Percentiles rank a stretch among this genome's conserved stretches.
Conservation (phyloP, 2,888 invertebrate genomes). For the Phengaris arion region DNA sequence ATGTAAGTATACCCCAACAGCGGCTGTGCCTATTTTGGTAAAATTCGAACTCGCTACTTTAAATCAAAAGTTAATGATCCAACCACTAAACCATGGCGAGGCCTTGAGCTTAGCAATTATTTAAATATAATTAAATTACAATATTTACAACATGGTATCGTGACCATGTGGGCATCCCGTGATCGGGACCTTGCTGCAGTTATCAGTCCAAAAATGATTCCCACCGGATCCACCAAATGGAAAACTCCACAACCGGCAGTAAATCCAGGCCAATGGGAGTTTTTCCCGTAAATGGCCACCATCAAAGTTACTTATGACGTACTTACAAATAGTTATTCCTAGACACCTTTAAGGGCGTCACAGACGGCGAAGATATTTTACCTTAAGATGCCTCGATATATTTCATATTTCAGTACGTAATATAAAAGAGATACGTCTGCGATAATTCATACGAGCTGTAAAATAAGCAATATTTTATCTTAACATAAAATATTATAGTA, state of each 20-base stretch:
- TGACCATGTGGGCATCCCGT: neutral
- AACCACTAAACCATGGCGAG: neutral
- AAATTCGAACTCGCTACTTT: neutral
- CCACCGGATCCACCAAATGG: neutral
- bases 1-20: neutral
- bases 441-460: too few relatives aligned
- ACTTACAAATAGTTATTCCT: too few relatives aligned
- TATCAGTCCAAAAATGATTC: neutral
- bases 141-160: neutral
- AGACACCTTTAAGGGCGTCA: too few relatives aligned
- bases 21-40: too few relatives aligned
- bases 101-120: neutral
- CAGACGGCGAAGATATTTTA: too few relatives aligned
- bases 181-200: neutral
- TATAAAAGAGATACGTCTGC: too few relatives aligned
- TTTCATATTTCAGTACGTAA: too few relatives aligned
- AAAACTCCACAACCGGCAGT: neutral
- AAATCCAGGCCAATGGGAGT: neutral
- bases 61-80: neutral
- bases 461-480: too few relatives aligned
- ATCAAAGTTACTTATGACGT: too few relatives aligned
- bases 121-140: neutral
- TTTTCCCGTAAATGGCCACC: neutral
- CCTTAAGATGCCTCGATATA: too few relatives aligned
- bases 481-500: too few relatives aligned